Evolutionary conservation across 2,113 vertebrate genomes (phyloP).

Genomic region (Pardalotus punctatus): DNA sequence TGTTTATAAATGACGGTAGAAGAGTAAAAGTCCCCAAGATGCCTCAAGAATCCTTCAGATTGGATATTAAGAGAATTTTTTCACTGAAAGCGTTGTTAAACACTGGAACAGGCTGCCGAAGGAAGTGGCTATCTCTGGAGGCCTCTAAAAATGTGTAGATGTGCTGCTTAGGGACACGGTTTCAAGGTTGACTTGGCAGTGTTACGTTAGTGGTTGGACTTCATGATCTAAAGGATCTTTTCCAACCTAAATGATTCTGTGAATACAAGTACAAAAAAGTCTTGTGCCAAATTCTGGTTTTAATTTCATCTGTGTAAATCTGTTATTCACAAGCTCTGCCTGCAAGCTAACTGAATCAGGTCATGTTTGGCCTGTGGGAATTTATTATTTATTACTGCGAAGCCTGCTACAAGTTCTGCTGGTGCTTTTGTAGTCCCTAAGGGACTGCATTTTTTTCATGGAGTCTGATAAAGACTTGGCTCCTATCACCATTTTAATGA

Average conservation of each 20-base stretch:
- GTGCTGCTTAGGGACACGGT: background rate
- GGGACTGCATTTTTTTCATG: background rate
- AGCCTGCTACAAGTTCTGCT: background rate
- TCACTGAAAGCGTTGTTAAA: background rate
- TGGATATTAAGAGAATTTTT: background rate
- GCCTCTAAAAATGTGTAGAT: background rate
- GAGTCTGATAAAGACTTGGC: background rate
- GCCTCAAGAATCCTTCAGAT: background rate
- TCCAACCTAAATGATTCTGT: background rate
- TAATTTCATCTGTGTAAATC: background rate
- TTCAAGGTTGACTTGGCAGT: background rate
- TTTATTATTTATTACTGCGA: background rate
- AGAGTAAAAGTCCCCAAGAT: background rate
- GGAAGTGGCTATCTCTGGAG: background rate
- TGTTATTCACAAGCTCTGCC: background rate
- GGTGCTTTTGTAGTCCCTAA: background rate
- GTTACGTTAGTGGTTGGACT: background rate
- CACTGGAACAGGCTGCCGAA: background rate
- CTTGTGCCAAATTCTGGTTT: background rate
- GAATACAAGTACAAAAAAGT: background rate
- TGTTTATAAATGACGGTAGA: background rate
- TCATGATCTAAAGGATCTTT: background rate
- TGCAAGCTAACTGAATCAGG: background rate
- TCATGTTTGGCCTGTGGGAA: background rate
- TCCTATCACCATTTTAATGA: background rate